These are phyloP conservation scores for Campoletis raptor DNA, from an alignment of 2,888 invertebrate genomes.

Conservation along the genomic window DNA sequence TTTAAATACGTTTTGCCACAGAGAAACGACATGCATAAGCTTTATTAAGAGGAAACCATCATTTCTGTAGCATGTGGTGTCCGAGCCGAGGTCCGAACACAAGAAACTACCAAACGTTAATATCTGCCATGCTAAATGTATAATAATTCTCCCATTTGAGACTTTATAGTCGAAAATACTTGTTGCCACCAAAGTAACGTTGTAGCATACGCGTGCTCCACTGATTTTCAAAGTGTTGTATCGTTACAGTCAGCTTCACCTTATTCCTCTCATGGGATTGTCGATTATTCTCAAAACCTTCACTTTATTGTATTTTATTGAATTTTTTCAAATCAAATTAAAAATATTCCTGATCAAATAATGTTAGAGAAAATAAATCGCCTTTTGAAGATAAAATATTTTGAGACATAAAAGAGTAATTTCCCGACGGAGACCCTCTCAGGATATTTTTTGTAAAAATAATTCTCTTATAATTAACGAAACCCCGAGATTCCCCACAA, in stretches of 20 bases:
- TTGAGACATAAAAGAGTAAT: background rate
- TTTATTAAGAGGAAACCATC: slow-evolving; percentile 52
- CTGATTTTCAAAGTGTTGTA: slow-evolving; percentile 23
- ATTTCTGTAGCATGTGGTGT: slow-evolving; percentile 47
- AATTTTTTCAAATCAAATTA: background rate
- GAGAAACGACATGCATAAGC: background rate
- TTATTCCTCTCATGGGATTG: background rate
- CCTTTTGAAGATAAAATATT: background rate
- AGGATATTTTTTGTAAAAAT: background rate
- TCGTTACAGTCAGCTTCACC: background rate
- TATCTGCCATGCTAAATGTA: slow-evolving; percentile 18
- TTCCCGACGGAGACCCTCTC: background rate
- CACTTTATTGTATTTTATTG: background rate
- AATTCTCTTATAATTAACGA: background rate
- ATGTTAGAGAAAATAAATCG: background rate
- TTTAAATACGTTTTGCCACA: slow-evolving; percentile 19
- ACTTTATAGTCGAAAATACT: slow-evolving; percentile 57
- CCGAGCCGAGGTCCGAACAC: slow-evolving; percentile 14
- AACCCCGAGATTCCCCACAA: background rate
- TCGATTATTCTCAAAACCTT: background rate
- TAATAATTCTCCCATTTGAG: slow-evolving; percentile 41
- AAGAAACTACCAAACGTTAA: slow-evolving; percentile 32
- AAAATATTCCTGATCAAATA: background rate
- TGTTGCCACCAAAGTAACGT: slow-evolving; percentile 52
- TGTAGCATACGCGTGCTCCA: slow-evolving; percentile 15